Evolutionary conservation across 2,888 invertebrate species (phyloP).

Genomic region (Volucella inflata): DNA sequence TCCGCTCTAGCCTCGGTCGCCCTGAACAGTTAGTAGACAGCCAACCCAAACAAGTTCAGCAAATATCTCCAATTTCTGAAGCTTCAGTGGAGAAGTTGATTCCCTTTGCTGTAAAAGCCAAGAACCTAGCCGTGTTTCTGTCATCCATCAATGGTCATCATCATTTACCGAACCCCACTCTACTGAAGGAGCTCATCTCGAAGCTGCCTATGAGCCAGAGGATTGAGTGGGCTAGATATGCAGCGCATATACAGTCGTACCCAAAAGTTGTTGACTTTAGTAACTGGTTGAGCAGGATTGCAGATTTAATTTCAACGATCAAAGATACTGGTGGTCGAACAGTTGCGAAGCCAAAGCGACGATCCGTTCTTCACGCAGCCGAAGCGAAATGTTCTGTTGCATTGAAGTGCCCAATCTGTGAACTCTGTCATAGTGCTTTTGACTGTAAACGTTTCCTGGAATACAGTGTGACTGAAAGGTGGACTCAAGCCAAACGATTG

Average conservation of each 20-base stretch:
- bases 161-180: constrained; percentile 53
- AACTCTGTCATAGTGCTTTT: no score
- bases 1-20: constrained; percentile 57
- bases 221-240: constrained; percentile 57
- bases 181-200: constrained; percentile 52
- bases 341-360: not conserved
- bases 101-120: constrained; percentile 41
- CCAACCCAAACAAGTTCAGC: constrained; percentile 33
- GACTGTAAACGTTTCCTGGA: no score
- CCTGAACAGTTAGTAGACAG: constrained; percentile 63
- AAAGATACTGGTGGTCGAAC: not conserved
- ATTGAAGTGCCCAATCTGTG: no score
- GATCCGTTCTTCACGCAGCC: not conserved
- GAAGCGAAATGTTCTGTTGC: no score
- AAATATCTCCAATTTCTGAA: constrained; percentile 43
- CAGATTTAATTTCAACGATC: constrained; percentile 2
- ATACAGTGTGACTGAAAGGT: no score
- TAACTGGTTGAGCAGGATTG: constrained; percentile 18
- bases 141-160: constrained; percentile 39
- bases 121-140: constrained; percentile 50
- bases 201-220: constrained; percentile 50
- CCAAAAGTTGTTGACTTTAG: not conserved
- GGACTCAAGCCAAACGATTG: no score
- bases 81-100: constrained; percentile 47
- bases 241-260: constrained; percentile 24